A percentile compares a stretch with the other conserved stretches of the same genome.
These are phyloP conservation scores for Halcyon chelicuti DNA, from an alignment of 2,797 vertebrate species.

Conservation along the genomic window DNA sequence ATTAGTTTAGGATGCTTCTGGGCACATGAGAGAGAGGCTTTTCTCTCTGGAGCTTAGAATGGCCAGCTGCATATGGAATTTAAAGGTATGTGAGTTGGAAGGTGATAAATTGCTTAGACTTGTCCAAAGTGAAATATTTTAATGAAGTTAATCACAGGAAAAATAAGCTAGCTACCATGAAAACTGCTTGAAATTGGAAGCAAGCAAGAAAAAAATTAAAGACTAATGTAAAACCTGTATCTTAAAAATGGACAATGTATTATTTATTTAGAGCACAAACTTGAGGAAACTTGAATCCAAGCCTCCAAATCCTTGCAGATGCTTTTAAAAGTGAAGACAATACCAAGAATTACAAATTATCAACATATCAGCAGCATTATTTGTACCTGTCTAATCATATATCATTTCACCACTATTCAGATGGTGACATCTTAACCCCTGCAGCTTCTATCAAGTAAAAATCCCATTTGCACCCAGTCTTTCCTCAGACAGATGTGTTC, in stretches of 20 bases:
- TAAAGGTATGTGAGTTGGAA: background rate
- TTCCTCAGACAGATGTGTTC: background rate
- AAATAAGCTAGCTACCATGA: background rate
- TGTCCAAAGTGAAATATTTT: background rate
- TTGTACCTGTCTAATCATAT: background rate
- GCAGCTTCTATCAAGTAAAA: background rate
- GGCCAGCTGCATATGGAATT: background rate
- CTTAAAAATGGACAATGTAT: background rate
- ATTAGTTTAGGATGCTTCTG: background rate
- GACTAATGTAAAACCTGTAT: background rate
- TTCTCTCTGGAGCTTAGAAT: background rate
- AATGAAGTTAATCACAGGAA: background rate
- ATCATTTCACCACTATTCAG: background rate
- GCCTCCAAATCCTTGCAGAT: background rate
- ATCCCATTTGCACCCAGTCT: background rate
- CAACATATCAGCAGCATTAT: background rate
- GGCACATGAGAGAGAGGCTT: background rate
- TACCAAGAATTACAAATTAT: background rate
- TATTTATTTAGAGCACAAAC: background rate
- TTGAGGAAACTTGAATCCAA: background rate
- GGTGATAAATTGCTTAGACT: background rate
- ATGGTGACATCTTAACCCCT: background rate
- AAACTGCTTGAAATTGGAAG: background rate
- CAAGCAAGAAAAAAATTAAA: background rate
- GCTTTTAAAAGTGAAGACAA: background rate